Base-by-base conservation (phyloP, 2,113 vertebrate genomes). In the Eudyptes chrysolophus region DNA sequence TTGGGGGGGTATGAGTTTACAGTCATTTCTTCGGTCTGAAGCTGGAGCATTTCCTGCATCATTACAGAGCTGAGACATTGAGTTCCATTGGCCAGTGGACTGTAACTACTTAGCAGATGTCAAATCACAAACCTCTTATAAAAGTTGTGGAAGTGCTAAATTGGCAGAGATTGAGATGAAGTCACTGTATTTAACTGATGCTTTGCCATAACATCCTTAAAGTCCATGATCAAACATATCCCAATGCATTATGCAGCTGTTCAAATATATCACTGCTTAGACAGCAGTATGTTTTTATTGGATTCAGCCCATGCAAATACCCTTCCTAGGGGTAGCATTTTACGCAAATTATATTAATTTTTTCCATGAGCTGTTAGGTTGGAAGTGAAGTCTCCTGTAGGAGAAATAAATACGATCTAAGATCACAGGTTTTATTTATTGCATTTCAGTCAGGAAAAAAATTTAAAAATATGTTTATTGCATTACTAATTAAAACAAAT, bases 131-230 rank as follows among this genome's bases (percentile, higher is more conserved):
- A 87, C 20, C 13, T 60, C 54, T 64, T 85, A 57, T n/a, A 87
- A 84, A 94, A 86, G 57, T n/a, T 30, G 15, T 75, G 57, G 30
- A 94, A 95, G 94, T 92, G 91, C 44, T 96, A 79, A 92, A 92
- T 11, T 89, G 91, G 81, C 65, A 21, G n/a, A 85, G 69, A 62
- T 9, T 69, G 89, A 82, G 84, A 92, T 89, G 91, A 94, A 82
- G 69, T 92, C 90, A 82, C 52, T 69, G 62, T 57, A 36, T 82
- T 91, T 94, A 95, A 79, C 26, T 92, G 90, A 94, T 84, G 61
- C 49, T 95, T 87, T 95, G 86, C 90, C 49, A 44, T 68, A 87
- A 92, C 36, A 44, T 64, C 74, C 76, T 78, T 84, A 40, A 80
- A 89, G 51, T 64, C 52, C 6, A 15, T 71, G 77, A 89, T 95